Percentiles rank a stretch among this genome's conserved stretches.
Evolutionary conservation across 2,797 vertebrate genomes (phyloP).

Genomic region (Acanthurus tractus): DNA sequence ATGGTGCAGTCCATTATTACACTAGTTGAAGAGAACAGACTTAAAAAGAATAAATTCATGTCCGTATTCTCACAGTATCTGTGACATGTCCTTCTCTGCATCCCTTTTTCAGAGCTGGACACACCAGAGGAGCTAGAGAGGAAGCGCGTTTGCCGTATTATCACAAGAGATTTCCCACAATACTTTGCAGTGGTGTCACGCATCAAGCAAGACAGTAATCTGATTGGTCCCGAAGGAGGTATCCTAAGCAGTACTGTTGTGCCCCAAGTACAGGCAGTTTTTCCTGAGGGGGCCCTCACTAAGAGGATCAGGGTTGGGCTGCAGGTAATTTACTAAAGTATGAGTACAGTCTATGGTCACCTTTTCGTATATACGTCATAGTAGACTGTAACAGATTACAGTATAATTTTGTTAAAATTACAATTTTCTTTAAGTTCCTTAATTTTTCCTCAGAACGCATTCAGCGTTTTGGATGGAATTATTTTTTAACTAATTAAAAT

Average conservation of each 20-base stretch:
- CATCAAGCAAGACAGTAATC: constrained; percentile 96
- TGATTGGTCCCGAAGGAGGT: constrained; percentile 97
- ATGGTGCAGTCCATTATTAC: too few relatives aligned
- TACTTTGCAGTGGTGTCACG: constrained; percentile 98
- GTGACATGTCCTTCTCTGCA: neutral
- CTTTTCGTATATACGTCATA: neutral
- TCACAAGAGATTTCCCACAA: constrained; percentile 97
- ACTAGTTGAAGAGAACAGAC: neutral
- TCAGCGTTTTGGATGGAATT: too few relatives aligned
- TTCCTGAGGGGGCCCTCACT: constrained; percentile 96
- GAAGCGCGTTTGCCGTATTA: constrained; percentile 96
- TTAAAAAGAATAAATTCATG: neutral
- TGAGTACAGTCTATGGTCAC: too few relatives aligned
- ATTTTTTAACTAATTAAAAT: too few relatives aligned
- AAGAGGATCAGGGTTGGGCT: constrained; percentile 97
- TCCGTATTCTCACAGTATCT: neutral
- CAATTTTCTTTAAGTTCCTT: too few relatives aligned
- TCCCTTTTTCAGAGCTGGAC: constrained; percentile 89
- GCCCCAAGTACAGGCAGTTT: constrained; percentile 96
- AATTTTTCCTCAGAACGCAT: too few relatives aligned
- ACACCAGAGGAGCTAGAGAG: constrained; percentile 93
- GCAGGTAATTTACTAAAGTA: constrained; percentile 87
- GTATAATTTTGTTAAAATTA: neutral
- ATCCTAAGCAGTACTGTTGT: constrained; percentile 97
- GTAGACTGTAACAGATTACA: neutral